Conservation (phyloP, 2,113 vertebrate species). For the Heliornis fulica region DNA sequence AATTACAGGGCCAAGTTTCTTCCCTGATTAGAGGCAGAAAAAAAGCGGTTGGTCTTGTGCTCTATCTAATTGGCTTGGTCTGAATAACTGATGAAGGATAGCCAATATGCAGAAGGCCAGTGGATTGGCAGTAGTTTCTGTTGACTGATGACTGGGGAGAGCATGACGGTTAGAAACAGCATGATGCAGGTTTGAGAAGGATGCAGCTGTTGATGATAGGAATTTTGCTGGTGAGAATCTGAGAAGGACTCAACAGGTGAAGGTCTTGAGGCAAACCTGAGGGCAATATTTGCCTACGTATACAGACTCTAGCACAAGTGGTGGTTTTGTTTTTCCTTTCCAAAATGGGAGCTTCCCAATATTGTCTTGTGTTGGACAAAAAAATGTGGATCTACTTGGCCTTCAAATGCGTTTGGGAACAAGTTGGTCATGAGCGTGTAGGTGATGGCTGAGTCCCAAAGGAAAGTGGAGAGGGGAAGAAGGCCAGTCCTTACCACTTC, state of each 20-base stretch:
- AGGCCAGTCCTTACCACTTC: not conserved
- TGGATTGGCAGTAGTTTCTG: not conserved
- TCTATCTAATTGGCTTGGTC: rapidly evolving
- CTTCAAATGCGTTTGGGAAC: not conserved
- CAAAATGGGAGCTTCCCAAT: rapidly evolving
- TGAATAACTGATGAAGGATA: not conserved
- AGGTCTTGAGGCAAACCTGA: not conserved
- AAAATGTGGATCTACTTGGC: not conserved
- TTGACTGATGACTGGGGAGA: not conserved
- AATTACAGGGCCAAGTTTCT: not conserved
- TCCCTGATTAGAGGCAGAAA: not conserved
- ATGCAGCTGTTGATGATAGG: not conserved
- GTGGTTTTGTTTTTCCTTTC: not conserved
- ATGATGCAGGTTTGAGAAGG: not conserved
- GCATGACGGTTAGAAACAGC: not conserved
- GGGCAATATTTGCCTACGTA: not conserved
- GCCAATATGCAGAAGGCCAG: not conserved
- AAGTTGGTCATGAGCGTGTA: not conserved
- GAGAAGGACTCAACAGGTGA: not conserved
- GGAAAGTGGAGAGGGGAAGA: not conserved
- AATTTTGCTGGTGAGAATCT: rapidly evolving
- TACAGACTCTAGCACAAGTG: not conserved
- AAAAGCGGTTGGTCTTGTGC: not conserved
- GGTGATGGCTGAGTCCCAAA: not conserved
- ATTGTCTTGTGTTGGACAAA: not conserved